phyloP scores from a whole-genome alignment of 1,140 invertebrate species.

The Geopemphigus sp. region DNA sequence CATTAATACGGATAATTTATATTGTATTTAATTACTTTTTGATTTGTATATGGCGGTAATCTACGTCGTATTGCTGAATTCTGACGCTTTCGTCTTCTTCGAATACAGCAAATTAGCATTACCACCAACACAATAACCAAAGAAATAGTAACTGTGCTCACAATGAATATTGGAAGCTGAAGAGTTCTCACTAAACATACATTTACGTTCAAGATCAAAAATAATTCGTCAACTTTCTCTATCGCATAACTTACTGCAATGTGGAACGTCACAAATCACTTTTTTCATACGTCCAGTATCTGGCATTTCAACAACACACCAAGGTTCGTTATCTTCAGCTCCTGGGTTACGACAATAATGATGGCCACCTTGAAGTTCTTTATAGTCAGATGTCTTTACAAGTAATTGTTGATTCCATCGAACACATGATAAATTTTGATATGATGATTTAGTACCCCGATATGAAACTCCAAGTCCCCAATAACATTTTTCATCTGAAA shows the following conservation, averaged over 20 bases:
- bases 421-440: conserved; percentile 61
- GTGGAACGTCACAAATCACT: conserved; percentile 79
- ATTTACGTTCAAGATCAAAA: background rate
- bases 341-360: conserved; percentile 93
- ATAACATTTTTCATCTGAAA: conserved; percentile 75
- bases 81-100: conserved; percentile 13
- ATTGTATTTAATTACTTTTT: conserved; percentile 25
- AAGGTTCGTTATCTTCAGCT: conserved; percentile 73
- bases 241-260: conserved; percentile 66
- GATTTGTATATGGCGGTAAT: conserved; percentile 34
- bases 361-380: conserved; percentile 80
- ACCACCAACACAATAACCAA: conserved; percentile 24
- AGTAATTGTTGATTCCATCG: conserved; percentile 73
- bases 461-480: conserved; percentile 80
- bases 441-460: conserved; percentile 68
- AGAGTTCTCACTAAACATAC: conserved; percentile 28
- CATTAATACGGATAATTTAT: background rate
- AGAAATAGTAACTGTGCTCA: conserved; percentile 36
- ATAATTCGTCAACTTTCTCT: background rate
- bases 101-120: conserved; percentile 41
- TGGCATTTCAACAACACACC: conserved; percentile 79
- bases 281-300: conserved; percentile 60
- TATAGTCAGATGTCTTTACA: conserved; percentile 71
- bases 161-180: conserved; percentile 29
- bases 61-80: conserved; percentile 42